These are phyloP conservation scores for Idaea biselata DNA, from an alignment of 2,888 invertebrate genomes.

Conservation along the genomic window DNA sequence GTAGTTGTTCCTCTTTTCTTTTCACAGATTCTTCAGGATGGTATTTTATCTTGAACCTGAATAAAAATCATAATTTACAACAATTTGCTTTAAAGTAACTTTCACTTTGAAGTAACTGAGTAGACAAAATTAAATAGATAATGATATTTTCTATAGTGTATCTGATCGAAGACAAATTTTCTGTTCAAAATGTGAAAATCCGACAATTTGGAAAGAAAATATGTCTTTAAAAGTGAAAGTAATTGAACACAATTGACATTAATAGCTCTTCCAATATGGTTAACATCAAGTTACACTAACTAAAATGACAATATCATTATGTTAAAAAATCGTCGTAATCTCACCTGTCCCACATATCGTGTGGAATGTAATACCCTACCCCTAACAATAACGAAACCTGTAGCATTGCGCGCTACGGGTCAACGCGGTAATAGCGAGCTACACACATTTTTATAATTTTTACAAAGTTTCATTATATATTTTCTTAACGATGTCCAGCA, in stretches of 20 bases:
- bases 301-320: constrained; percentile 66
- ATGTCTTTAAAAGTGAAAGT: constrained; percentile 29
- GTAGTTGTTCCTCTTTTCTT: constrained; percentile 91
- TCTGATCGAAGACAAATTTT: constrained; percentile 2
- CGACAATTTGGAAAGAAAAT: constrained; percentile 29
- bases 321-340: constrained; percentile 76
- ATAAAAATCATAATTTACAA: constrained; percentile 27
- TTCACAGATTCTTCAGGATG: constrained; percentile 98
- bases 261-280: constrained; percentile 35
- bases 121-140: not conserved
- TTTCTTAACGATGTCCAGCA: constrained; percentile 75
- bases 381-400: constrained; percentile 78
- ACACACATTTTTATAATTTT: constrained; percentile 74
- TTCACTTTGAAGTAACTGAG: constrained; percentile 3
- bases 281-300: constrained; percentile 41
- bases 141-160: constrained; percentile 1
- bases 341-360: constrained; percentile 74
- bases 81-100: constrained; percentile 2
- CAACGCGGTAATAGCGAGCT: constrained; percentile 77
- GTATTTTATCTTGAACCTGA: constrained; percentile 99
- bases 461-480: constrained; percentile 62
- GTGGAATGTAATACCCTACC: constrained; percentile 74
- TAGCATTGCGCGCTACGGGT: constrained; percentile 82
- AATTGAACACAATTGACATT: constrained; percentile 35
- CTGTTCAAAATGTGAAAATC: not conserved